phyloP scores from a whole-genome alignment of 2,113 vertebrate genomes.

The Lucifuga dentata region DNA sequence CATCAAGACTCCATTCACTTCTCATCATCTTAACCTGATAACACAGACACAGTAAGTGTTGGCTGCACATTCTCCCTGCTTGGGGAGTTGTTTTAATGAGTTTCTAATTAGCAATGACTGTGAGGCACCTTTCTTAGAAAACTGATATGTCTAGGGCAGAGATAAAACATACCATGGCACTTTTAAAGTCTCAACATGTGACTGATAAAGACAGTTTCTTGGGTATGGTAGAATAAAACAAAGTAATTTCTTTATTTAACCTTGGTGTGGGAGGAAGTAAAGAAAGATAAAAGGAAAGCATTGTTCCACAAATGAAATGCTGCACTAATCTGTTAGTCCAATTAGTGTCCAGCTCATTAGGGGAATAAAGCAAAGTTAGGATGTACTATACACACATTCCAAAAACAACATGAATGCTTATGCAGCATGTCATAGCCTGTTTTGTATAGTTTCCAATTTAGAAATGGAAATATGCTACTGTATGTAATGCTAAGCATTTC shows the following conservation, averaged over 20 bases:
- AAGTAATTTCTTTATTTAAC: slow-evolving; percentile 30
- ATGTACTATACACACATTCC: background rate
- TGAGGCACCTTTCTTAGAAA: slow-evolving; percentile 16
- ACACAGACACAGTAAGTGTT: slow-evolving; percentile 36
- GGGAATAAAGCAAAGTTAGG: no score
- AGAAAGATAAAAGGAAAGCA: slow-evolving; percentile 26
- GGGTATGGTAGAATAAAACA: background rate
- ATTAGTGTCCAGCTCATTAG: no score
- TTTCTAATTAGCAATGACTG: slow-evolving; percentile 54
- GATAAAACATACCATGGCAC: slow-evolving; percentile 32
- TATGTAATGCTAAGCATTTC: no score
- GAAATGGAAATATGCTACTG: no score
- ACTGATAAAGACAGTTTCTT: slow-evolving; percentile 12
- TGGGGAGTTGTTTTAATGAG: slow-evolving; percentile 56
- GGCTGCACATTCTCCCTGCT: slow-evolving; percentile 38
- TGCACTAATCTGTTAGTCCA: no score
- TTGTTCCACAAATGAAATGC: no score
- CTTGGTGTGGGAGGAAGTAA: slow-evolving; percentile 1
- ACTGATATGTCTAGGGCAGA: slow-evolving; percentile 24
- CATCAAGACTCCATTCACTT: slow-evolving; percentile 59
- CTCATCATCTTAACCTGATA: slow-evolving; percentile 59
- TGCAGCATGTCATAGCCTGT: background rate
- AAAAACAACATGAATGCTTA: background rate
- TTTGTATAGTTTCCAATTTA: no score
- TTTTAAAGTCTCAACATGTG: slow-evolving; percentile 24